A percentile compares a stretch with the other conserved stretches of the same genome.
Conservation (phyloP, 1,140 invertebrate genomes). For the Hestina assimilis region DNA sequence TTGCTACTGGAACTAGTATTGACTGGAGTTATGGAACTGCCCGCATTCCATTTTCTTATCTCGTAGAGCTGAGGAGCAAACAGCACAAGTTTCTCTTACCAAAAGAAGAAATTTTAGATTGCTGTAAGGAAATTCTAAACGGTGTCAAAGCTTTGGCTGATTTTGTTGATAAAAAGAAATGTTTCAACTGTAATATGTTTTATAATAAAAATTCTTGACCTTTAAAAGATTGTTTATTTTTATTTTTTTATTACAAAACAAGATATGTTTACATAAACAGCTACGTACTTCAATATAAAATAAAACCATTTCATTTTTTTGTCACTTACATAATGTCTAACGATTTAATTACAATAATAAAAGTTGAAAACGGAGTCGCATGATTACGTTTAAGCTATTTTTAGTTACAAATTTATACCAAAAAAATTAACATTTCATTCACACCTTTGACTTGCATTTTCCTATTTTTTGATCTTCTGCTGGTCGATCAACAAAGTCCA, state of each 20-base stretch:
- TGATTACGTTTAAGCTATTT: too few relatives aligned
- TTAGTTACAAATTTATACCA: too few relatives aligned
- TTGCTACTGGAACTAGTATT: constrained; percentile 82
- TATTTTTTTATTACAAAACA: constrained; percentile 7
- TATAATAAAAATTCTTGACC: constrained; percentile 32
- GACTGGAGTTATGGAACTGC: constrained; percentile 84
- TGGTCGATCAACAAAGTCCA: constrained; percentile 66
- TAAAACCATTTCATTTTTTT: too few relatives aligned
- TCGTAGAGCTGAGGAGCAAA: constrained; percentile 84
- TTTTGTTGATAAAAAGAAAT: constrained; percentile 59
- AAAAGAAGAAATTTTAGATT: constrained; percentile 82
- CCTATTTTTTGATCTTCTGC: neutral
- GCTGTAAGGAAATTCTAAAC: constrained; percentile 82
- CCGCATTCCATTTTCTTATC: constrained; percentile 83
- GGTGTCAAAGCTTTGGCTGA: constrained; percentile 80
- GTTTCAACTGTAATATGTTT: constrained; percentile 49
- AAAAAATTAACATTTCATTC: too few relatives aligned
- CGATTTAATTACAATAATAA: too few relatives aligned
- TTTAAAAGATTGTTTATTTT: neutral
- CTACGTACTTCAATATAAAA: too few relatives aligned
- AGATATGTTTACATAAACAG: too few relatives aligned
- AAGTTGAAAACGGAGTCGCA: too few relatives aligned
- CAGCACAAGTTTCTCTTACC: constrained; percentile 84
- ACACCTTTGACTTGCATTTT: too few relatives aligned
- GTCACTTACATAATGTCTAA: too few relatives aligned